Base-by-base conservation (phyloP, 2,113 vertebrate genomes). In the Crotophaga sulcirostris region DNA sequence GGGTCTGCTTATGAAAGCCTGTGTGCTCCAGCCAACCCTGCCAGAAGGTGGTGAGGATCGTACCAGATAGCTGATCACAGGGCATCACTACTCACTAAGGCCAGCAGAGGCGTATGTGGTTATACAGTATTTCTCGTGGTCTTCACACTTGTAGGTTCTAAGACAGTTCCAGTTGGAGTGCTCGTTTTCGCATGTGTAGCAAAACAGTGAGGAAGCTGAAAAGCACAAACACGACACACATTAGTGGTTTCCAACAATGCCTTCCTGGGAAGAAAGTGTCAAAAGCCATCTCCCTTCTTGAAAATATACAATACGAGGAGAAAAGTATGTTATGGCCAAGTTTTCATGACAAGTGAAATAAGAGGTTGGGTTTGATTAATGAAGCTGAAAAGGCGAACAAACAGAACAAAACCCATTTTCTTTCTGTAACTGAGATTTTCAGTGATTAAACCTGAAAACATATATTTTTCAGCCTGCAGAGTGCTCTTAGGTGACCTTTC, bases 101-200 rank as follows among this genome's bases (percentile, higher is more conserved):
- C 93, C 94, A 17, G 16, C 38, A 45, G 69, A 7, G 69, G 81
- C 95, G 80, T 97, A 96, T 1, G 93, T 95, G 66, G 95, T 97
- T 3, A 0, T 36, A 12, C 96, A 97, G 62, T 2, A 96, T 7
- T 95, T 96, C 80, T 96, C 93, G 26, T 94, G 24, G 19, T 96
- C 89, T 4, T 94, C 89, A 54, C 96, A 97, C 89, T 67, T 97
- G 81, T 96, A 97, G 60, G 64, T 91, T 26, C 72, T 94, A 45
- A 97, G 19, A 31, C 96, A 97, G 93, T 97, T 97, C 96, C 93
- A 94, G 87, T 95, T 96, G 87, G 95, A 96, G 69, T 96, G 95
- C 17, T 97, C 96, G 0, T 95, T 96, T 0, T 97, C 91, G 4
- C 96, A 97, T 0, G 1, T 16, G 62, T 97, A 97, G 62, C 96